A percentile compares a stretch with the other conserved stretches of the same genome.
These are phyloP conservation scores for Melanotaenia parkinsoni DNA, from an alignment of 2,797 vertebrate species.

Conservation along the genomic window DNA sequence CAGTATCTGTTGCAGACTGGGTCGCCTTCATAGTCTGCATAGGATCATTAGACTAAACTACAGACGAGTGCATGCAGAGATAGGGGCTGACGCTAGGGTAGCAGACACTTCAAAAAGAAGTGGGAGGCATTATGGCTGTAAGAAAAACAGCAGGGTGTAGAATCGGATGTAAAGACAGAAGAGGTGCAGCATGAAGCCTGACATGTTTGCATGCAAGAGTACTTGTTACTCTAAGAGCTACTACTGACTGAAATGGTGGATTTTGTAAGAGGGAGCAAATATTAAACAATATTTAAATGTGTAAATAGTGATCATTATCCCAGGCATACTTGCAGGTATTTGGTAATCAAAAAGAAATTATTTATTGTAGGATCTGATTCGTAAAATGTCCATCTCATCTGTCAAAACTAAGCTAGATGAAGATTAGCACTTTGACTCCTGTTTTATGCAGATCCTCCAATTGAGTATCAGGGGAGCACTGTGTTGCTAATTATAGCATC, in stretches of 20 bases:
- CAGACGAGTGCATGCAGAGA: conserved; percentile 49
- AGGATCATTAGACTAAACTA: conserved; percentile 59
- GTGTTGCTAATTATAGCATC: conserved; percentile 70
- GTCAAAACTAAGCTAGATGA: conserved; percentile 67
- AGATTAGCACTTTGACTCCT: conserved; percentile 69
- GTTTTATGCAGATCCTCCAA: conserved; percentile 75
- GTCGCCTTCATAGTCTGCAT: conserved; percentile 33
- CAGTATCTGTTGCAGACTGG: conserved; percentile 36
- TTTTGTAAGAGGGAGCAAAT: conserved; percentile 14
- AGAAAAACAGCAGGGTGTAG: conserved; percentile 42
- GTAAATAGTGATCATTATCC: conserved; percentile 5
- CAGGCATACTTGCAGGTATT: conserved; percentile 31
- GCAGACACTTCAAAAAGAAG: conserved; percentile 56
- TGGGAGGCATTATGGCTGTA: conserved; percentile 36
- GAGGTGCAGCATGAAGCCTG: conserved; percentile 25
- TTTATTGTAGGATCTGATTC: conserved; percentile 59
- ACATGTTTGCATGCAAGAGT: conserved; percentile 23
- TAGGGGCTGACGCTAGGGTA: conserved; percentile 42
- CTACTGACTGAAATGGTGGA: conserved; percentile 4
- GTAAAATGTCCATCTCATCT: conserved; percentile 60
- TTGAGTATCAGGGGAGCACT: conserved; percentile 68
- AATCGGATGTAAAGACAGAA: conserved; percentile 42
- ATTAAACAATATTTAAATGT: not conserved
- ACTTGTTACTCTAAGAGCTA: conserved; percentile 10
- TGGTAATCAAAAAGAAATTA: conserved; percentile 54